Evolutionary conservation across 2,888 invertebrate genomes (phyloP).

Genomic region (Lepidocyrtoides sp.): DNA sequence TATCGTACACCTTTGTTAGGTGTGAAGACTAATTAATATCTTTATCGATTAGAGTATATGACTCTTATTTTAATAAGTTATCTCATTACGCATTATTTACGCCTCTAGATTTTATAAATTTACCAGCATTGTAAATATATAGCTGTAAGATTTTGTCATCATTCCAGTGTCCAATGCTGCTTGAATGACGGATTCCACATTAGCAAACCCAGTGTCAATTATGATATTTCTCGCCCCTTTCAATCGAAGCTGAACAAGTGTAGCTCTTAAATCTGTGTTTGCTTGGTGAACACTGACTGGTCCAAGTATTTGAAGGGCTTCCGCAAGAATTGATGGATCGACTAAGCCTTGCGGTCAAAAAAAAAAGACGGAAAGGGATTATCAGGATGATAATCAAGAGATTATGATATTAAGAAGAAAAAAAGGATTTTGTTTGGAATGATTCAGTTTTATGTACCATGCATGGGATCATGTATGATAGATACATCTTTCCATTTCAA

Average conservation of each 20-base stretch:
- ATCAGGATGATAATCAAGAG: too few relatives aligned
- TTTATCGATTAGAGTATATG: too few relatives aligned
- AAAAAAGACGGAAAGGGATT: too few relatives aligned
- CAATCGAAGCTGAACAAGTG: slow-evolving; percentile 83
- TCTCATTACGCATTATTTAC: too few relatives aligned
- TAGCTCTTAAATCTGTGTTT: slow-evolving; percentile 82
- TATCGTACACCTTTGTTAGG: too few relatives aligned
- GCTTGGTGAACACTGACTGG: slow-evolving; percentile 83
- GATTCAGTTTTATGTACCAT: slow-evolving; percentile 73
- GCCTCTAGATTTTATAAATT: slow-evolving; percentile 54
- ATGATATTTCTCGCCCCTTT: slow-evolving; percentile 84
- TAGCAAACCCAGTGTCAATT: slow-evolving; percentile 83
- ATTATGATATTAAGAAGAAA: too few relatives aligned
- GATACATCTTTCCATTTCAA: slow-evolving; percentile 84
- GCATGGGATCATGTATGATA: slow-evolving; percentile 83
- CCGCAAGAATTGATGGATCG: slow-evolving; percentile 83
- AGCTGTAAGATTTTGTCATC: slow-evolving; percentile 85
- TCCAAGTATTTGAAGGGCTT: slow-evolving; percentile 83
- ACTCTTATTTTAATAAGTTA: too few relatives aligned
- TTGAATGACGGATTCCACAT: slow-evolving; percentile 84
- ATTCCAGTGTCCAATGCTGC: slow-evolving; percentile 85
- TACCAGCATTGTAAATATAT: slow-evolving; percentile 85
- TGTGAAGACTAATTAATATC: too few relatives aligned
- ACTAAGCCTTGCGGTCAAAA: slow-evolving; percentile 78
- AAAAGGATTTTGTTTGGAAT: not conserved